These are phyloP conservation scores for Sarcophilus harrisii DNA, from an alignment of 2,797 vertebrate genomes.

Conservation along the genomic window DNA sequence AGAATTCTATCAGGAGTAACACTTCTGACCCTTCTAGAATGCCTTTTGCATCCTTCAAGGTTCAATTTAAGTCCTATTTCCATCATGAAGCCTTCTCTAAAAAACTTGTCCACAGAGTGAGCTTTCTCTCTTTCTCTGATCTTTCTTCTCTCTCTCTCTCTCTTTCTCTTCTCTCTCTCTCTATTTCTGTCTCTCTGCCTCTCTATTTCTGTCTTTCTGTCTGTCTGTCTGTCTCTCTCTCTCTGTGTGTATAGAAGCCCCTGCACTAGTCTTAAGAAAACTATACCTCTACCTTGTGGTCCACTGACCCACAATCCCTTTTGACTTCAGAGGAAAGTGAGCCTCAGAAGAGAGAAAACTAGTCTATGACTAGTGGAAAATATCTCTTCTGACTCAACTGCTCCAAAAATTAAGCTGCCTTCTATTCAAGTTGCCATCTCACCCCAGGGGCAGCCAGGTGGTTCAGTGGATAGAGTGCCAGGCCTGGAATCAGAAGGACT, in stretches of 20 bases:
- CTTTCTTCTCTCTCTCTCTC: no score
- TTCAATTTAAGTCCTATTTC: conserved; percentile 43
- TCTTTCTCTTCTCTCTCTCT: neutral
- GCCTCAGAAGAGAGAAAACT: neutral
- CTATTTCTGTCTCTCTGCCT: no score
- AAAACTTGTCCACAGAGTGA: neutral
- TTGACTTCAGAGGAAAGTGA: neutral
- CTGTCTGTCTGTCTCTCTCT: no score
- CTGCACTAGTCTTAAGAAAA: neutral
- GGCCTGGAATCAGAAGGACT: neutral
- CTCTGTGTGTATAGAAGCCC: no score
- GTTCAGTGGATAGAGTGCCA: neutral
- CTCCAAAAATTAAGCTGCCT: neutral
- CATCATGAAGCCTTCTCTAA: conserved; percentile 39
- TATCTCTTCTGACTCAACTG: neutral
- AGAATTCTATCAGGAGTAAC: conserved; percentile 43
- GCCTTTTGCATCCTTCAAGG: conserved; percentile 51
- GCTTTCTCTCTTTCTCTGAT: neutral
- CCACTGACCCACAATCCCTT: neutral
- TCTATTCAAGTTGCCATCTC: neutral
- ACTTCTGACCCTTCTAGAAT: conserved; percentile 33
- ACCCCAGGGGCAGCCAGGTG: neutral
- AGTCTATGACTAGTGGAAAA: neutral
- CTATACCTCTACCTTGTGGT: neutral
- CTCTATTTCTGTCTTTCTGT: no score